Evolutionary conservation across 1,140 invertebrate genomes (phyloP).

Genomic region (Drosophila sp.): DNA sequence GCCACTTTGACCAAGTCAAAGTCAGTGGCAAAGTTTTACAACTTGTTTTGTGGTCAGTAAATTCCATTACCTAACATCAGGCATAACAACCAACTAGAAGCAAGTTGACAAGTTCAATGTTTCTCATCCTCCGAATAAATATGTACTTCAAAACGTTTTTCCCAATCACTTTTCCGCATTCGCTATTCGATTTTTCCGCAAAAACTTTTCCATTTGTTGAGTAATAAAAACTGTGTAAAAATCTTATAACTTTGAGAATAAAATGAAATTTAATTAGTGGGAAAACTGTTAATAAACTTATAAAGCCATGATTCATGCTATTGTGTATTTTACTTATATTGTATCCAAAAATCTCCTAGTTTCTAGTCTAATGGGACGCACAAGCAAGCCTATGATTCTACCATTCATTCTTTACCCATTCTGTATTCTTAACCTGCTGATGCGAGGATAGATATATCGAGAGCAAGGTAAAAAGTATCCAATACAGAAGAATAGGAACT

Average conservation of each 20-base stretch:
- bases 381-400: too few relatives aligned
- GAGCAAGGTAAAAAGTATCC: too few relatives aligned
- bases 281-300: not conserved
- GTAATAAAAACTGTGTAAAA: not conserved
- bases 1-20: slow-evolving; percentile 31
- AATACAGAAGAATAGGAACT: too few relatives aligned
- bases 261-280: not conserved
- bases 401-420: too few relatives aligned
- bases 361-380: too few relatives aligned
- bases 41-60: slow-evolving; percentile 32
- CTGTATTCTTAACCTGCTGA: too few relatives aligned
- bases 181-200: not conserved
- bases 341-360: too few relatives aligned
- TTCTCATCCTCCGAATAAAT: not conserved
- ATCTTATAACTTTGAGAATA: not conserved
- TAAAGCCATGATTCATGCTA: not conserved
- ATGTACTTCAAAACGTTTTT: not conserved
- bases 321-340: too few relatives aligned
- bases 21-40: slow-evolving; percentile 35
- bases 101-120: slow-evolving; percentile 6
- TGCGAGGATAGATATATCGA: too few relatives aligned
- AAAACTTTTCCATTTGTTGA: not conserved
- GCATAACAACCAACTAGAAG: slow-evolving; percentile 36
- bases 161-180: not conserved
- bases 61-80: slow-evolving; percentile 41